Percentiles rank a stretch among this genome's conserved stretches.
These are phyloP conservation scores for Monodelphis domestica DNA, from an alignment of 2,797 vertebrate genomes.

Conservation along the genomic window DNA sequence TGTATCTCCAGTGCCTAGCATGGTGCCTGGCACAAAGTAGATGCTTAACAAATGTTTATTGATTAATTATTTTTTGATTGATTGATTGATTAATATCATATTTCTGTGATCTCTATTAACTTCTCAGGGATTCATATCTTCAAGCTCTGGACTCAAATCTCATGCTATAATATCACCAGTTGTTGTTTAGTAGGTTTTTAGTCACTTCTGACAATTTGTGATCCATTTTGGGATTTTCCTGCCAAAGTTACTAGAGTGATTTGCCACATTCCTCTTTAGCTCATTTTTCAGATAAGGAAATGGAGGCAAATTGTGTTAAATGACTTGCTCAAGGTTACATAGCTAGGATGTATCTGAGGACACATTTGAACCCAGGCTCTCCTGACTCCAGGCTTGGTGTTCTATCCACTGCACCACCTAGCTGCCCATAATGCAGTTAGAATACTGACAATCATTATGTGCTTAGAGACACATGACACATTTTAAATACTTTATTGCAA, in stretches of 20 bases:
- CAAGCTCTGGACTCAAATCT: neutral
- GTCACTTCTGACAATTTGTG: neutral
- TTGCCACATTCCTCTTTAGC: neutral
- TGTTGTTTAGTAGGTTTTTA: neutral
- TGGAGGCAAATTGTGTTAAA: neutral
- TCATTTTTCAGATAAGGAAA: neutral
- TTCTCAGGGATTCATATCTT: conserved; percentile 13
- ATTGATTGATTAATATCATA: neutral
- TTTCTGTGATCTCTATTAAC: conserved; percentile 14
- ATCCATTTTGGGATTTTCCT: neutral
- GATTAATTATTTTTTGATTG: neutral
- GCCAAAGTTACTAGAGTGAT: neutral
- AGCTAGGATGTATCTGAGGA: neutral
- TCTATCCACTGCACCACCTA: neutral
- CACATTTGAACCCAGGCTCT: neutral
- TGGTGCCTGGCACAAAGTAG: too few relatives aligned
- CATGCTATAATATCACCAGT: neutral
- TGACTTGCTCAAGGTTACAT: neutral
- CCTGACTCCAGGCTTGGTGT: neutral
- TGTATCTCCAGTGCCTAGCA: neutral
- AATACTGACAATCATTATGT: conserved; percentile 14
- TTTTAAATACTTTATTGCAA: conserved; percentile 1
- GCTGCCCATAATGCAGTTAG: neutral
- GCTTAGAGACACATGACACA: neutral
- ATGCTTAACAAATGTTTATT: neutral